phyloP scores from a whole-genome alignment of 30 jellyfish, hydroid and myxozoan species.

The Aurelia aurita complex sp. Pacific region DNA sequence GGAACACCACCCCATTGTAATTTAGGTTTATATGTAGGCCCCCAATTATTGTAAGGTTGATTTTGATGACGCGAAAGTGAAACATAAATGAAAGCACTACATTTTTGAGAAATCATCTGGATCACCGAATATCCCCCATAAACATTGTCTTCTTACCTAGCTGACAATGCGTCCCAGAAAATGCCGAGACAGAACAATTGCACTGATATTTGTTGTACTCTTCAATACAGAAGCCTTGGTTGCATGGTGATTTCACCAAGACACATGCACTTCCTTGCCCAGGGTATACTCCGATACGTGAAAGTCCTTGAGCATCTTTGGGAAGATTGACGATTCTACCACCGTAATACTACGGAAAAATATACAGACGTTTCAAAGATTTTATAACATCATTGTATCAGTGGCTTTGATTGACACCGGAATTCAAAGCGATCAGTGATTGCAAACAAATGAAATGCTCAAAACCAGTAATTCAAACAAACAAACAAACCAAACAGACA shows the following conservation, averaged over 20 bases:
- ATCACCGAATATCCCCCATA: neutral
- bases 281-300: slow-evolving; percentile 92
- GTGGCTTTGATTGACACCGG: too few species aligned
- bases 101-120: too few species aligned
- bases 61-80: too few species aligned
- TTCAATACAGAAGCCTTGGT: slow-evolving; percentile 94
- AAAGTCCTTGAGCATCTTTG: slow-evolving; percentile 72
- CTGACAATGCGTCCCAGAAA: slow-evolving; percentile 83
- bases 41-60: too few species aligned
- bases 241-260: slow-evolving; percentile 86
- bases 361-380: neutral
- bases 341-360: slow-evolving; percentile 73
- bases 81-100: too few species aligned
- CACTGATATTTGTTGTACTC: slow-evolving; percentile 85
- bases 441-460: too few species aligned
- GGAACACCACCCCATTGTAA: too few species aligned
- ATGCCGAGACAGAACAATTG: slow-evolving; percentile 94
- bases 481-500: too few species aligned
- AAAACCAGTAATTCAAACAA: too few species aligned
- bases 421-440: too few species aligned
- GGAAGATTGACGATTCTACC: slow-evolving; percentile 93
- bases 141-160: slow-evolving; percentile 52
- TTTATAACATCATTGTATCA: neutral
- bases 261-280: slow-evolving; percentile 98
- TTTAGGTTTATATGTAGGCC: too few species aligned